Conservation (phyloP, 2,113 vertebrate species). For the Leuciscus idus region DNA sequence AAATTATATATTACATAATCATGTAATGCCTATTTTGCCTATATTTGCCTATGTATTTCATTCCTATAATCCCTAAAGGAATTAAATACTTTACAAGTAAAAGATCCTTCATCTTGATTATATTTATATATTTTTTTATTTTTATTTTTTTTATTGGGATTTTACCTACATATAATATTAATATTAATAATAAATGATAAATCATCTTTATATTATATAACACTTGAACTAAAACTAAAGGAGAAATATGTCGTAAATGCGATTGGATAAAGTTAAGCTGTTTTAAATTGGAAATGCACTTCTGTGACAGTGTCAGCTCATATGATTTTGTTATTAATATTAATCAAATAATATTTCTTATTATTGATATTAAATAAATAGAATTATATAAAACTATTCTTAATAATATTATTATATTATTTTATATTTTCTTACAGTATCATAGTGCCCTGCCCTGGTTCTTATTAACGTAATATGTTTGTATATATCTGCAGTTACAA, state of each 20-base stretch:
- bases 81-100: not conserved
- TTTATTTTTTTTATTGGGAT: no score
- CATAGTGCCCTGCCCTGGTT: not conserved
- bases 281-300: not conserved
- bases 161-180: no score
- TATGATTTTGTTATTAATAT: no score
- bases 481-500: not conserved
- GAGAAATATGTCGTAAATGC: not conserved
- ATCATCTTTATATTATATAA: not conserved
- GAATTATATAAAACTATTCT: not conserved
- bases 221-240: no score
- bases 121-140: no score
- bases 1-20: not conserved
- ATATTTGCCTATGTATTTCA: no score
- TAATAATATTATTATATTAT: no score
- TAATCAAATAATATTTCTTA: no score
- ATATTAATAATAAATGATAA: no score
- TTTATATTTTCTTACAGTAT: not conserved
- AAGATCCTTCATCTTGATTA: not conserved
- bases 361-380: not conserved
- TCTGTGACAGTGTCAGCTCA: not conserved
- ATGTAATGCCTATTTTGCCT: not conserved
- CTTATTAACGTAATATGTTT: not conserved
- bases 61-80: no score
- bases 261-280: not conserved